Base-by-base conservation (phyloP, 2,888 invertebrate genomes). In the Thereva nobilitata region DNA sequence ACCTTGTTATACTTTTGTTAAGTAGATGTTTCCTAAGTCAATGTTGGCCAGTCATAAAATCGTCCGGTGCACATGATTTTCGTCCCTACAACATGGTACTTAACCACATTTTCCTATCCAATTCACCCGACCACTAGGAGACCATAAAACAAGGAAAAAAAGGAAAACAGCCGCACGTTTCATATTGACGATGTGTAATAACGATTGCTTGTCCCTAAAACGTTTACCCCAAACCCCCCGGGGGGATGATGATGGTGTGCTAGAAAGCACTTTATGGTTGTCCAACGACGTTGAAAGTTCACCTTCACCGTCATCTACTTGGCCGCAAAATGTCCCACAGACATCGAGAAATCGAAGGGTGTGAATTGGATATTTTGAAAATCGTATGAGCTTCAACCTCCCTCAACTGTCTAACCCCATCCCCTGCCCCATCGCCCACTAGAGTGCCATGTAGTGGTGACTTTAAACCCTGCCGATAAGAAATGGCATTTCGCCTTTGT, bases 381-480 rank as follows among this genome's bases (percentile, higher is more conserved):
- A 59, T 59, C 59, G 38, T 59, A 47, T 59, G 47, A 59, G 59
- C 47, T 37, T 37, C 23, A 59, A 38, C 38, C 38, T 49, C 40
- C 59, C 59, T 49, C 47, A 47, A 12, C 47, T 47, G n/a, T 47
- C 34, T 45, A 37, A 37, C 38, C 59, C n/a, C 7, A 35, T 38
- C 8, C n/a, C 8, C 47, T 5, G 47, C 35, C 47, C 8, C 9
- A 38, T 6, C 23, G 4, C 38, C 42, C 59, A 45, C 59, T 49
- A 23, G 23, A 45, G 44, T 37, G 12, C 37, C 45, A 59, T 49
- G 6, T 47, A 5, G 59, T n/a, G 42, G 45, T 40, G 56, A 59
- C 59, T 59, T 59, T 59, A 59, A 59, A 59, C 59, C 59, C 59
- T 37, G 47, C 42, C 59, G 59, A 59, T 59, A 59, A 59, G 59